Evolutionary conservation across 2,113 vertebrate species (phyloP), one percentile per base, ranked within the genome.

Genomic region (Labeo rohita): DNA sequence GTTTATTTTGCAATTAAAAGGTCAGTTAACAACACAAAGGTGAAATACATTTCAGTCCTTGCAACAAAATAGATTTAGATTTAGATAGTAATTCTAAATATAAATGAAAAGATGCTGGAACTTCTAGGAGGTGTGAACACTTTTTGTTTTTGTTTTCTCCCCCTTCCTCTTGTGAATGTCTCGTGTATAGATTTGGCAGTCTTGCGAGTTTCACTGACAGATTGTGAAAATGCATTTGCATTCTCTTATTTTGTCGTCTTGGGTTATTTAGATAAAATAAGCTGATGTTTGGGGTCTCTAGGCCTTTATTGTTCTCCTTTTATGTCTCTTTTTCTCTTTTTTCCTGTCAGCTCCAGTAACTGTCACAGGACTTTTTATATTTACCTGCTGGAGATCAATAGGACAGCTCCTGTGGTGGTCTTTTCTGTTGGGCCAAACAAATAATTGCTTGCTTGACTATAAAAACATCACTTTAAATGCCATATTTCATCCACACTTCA

Each of bases 1-100:
- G 28, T 85, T 68, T 83, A 77, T 76, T 85, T 70, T 63, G 18
- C 43, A 85, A 81, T 34, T 8, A 78, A 85, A 85, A 83, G 87
- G 84, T 88, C 80, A 83, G 39, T 47, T 45, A 65, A 61, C 45
- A 82, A 63, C 74, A 76, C 21, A 39, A 39, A 50, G 23, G 28
- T 5, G 21, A 18, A 75, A 45, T 10, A 39, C 12, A 49, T 63
- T 61, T 70, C 15, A 80, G 4, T 39, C 43, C 52, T 73, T 45
- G n/a, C n/a, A 77, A 52, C 11, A 50, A 52, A 84, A 65, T 66
- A 50, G 63, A 77, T 39, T 39, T 39, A 39, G 0, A 39, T 39
- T 4, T 66, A 49, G 43, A 39, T 7, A 13, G 12, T 61, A 43
- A 73, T 39, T 86, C 8, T 59, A 0, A 56, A 56, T 18, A 61